Evolutionary conservation across 2,113 vertebrate species (phyloP).

Genomic region (Eupsittula cactorum): DNA sequence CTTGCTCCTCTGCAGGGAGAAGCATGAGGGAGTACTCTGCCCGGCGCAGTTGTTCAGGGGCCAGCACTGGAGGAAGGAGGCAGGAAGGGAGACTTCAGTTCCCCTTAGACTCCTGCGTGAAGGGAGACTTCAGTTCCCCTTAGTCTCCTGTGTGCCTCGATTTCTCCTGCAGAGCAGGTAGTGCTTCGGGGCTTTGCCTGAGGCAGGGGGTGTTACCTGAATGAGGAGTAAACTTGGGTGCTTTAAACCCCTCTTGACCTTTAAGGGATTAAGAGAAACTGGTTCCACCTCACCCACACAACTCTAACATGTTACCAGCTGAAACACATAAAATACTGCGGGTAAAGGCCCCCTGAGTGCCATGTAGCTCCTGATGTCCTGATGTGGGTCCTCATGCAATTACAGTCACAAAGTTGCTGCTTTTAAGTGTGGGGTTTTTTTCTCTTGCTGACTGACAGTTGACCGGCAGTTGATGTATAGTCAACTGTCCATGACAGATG

Average conservation of each 20-base stretch:
- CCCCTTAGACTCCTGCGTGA: neutral
- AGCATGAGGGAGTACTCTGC: neutral
- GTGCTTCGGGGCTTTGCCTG: neutral
- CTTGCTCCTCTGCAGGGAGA: neutral
- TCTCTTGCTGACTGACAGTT: neutral
- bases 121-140: too few species aligned
- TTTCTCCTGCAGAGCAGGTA: neutral
- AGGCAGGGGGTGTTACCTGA: neutral
- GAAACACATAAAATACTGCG: accelerated
- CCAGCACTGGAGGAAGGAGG: neutral
- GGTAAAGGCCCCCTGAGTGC: neutral
- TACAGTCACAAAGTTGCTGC: neutral
- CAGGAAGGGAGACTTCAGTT: neutral
- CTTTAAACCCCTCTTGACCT: neutral
- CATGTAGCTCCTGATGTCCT: neutral
- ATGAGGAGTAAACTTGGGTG: accelerated
- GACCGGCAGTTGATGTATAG: neutral
- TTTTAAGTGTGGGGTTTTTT: neutral
- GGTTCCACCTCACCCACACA: neutral
- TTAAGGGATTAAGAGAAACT: neutral
- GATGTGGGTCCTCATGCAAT: too few species aligned
- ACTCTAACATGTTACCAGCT: neutral
- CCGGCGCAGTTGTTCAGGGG: accelerated
- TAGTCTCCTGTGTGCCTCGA: neutral
- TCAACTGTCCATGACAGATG: neutral